Evolutionary conservation across 2,113 vertebrate species (phyloP), one percentile per base, ranked within the genome.

Genomic region (Pontoporia blainvillei): DNA sequence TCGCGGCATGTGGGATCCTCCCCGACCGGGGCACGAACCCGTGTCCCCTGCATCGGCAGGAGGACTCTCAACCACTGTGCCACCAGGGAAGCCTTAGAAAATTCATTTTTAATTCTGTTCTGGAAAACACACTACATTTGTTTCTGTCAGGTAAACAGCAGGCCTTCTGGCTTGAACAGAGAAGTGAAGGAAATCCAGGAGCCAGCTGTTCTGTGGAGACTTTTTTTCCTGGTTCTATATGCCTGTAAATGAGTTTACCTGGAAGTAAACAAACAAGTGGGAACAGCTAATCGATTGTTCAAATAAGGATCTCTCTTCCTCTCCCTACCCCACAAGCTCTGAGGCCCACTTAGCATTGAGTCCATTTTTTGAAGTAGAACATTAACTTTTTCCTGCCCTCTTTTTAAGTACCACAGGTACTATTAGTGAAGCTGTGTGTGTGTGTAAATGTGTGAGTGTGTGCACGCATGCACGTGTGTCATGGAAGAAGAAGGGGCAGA

Each of bases 341-440:
- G 72, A 97, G 88, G 72, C 34, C 54, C 62, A 61, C 17, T 96
- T 88, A 92, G 27, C n/a, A 20, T 66, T 97, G 76, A 84, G 67
- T 95, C 36, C 54, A 81, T 78, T 91, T 96, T 75, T 79, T 82
- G 27, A 95, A 92, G 96, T 92, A 82, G 93, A 97, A 94, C 66
- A 97, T 97, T 97, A 97, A 95, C 95, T 97, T 94, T 64, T 93
- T 79, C 75, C 79, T 91, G 64, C 44, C 15, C 72, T 93, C 13
- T 86, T 93, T 94, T 86, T 96, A 78, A 23, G 59, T 61, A 29
- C 29, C 54, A 79, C 1, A 46, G 86, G 4, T 25, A 67, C 36
- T 49, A 39, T 73, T 44, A 54, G 59, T 41, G 36, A 72, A 87
- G 34, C 29, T 93, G 18, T 39, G 13, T 41, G 39, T 72, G 31